Percentiles rank a stretch among this genome's conserved stretches.
These are phyloP conservation scores for Teleiodes luculella DNA, from an alignment of 2,888 invertebrate species.

Conservation along the genomic window DNA sequence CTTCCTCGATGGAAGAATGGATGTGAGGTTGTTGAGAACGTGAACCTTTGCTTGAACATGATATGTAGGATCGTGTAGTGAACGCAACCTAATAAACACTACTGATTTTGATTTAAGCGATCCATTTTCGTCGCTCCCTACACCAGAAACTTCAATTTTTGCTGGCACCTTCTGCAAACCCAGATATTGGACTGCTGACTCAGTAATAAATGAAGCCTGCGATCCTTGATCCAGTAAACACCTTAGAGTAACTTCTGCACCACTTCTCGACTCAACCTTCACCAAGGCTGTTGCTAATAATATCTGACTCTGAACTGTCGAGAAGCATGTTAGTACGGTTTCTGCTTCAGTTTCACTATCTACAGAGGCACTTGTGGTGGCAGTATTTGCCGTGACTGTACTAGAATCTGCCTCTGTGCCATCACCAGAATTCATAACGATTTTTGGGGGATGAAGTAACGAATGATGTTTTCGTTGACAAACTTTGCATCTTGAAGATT, in stretches of 20 bases:
- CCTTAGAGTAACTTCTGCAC: conserved; percentile 14
- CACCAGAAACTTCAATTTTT: conserved; percentile 17
- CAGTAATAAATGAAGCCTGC: conserved; percentile 28
- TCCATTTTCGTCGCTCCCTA: conserved; percentile 16
- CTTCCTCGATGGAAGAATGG: not conserved
- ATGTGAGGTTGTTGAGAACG: conserved; percentile 5
- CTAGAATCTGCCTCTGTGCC: not conserved
- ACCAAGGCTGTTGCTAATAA: conserved; percentile 27
- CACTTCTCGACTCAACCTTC: conserved; percentile 18
- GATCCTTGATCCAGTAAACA: conserved; percentile 31
- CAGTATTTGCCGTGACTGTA: not conserved
- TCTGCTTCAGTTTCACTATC: not conserved
- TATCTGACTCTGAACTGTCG: not conserved
- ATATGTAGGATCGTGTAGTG: not conserved
- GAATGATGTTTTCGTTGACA: conserved; percentile 6
- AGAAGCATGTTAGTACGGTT: conserved; percentile 10
- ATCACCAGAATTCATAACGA: not conserved
- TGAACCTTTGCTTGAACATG: conserved; percentile 5
- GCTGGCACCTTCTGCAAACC: conserved; percentile 18
- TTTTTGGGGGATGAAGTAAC: not conserved
- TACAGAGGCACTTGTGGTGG: not conserved
- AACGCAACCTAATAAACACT: conserved; percentile 7
- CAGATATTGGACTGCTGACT: conserved; percentile 21
- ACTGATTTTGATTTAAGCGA: not conserved
- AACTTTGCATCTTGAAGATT: not conserved